Conservation (phyloP, 2,888 invertebrate species). For the Eupithecia tripunctaria region DNA sequence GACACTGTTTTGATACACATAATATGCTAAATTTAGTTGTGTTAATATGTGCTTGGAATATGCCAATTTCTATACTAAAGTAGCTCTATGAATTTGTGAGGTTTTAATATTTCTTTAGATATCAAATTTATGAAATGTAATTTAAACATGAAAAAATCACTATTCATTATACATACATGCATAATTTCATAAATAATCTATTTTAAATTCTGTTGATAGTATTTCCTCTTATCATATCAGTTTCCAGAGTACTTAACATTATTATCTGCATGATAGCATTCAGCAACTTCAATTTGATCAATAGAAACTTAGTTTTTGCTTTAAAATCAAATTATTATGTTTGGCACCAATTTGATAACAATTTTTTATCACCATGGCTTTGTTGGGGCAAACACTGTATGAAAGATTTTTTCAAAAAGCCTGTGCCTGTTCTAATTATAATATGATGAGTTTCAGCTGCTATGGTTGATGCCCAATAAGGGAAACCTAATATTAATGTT, state of each 20-base stretch:
- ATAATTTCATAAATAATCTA: conserved; percentile 7
- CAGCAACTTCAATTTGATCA: neutral
- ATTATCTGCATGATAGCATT: conserved; percentile 27
- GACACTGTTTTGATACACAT: conserved; percentile 54
- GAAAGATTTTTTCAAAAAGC: neutral
- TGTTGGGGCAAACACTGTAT: neutral
- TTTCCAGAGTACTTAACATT: conserved; percentile 9
- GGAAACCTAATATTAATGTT: conserved; percentile 4
- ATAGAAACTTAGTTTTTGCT: neutral
- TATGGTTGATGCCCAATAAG: conserved; percentile 5
- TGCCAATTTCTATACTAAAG: conserved; percentile 50
- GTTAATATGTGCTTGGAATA: conserved; percentile 53
- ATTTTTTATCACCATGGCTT: neutral
- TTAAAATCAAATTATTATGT: neutral
- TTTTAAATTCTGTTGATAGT: conserved; percentile 11
- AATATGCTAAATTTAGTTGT: conserved; percentile 53
- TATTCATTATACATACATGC: neutral
- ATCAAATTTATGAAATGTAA: conserved; percentile 19
- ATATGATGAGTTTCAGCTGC: conserved; percentile 11
- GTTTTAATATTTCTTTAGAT: conserved; percentile 42
- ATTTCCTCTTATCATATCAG: conserved; percentile 10
- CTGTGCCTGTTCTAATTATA: neutral
- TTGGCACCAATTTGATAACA: conserved; percentile 2
- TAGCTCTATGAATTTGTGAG: conserved; percentile 44
- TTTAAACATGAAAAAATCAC: conserved; percentile 6